Evolutionary conservation across 2,888 invertebrate species (phyloP), one percentile per base, ranked within the genome.

Genomic region (Pyrrhosoma nymphula): DNA sequence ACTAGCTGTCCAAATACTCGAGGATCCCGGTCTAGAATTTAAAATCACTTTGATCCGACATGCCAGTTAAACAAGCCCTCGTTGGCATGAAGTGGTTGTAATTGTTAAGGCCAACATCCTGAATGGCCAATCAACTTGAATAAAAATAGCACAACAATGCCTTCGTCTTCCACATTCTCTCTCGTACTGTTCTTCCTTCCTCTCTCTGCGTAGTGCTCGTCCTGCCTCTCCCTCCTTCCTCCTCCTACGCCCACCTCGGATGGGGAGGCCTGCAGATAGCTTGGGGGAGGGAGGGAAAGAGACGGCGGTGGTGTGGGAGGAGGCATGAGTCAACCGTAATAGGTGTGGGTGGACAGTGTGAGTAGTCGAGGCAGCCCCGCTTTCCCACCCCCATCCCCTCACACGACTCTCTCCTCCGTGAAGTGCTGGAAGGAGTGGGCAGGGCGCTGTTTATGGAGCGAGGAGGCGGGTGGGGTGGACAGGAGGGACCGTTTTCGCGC

Each of bases 301-400:
- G 60, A 20, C 18, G 23, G 69, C 3, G 8, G 26, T 60, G 60
- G 60, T 60, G 60, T 60, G 69, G 69, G 26, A 26, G 69, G 26
- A 0, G 69, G 69, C 69, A 69, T 69, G 69, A 69, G 26, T 69
- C 69, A 69, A 69, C 69, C 69, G 69, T 69, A 69, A 69, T 69
- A 69, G 69, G 69, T n/a, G 69, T 69, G 69, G 69, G 69, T 69
- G 69, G 69, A 69, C 69, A 69, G 69, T n/a, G n/a, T 26, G 69
- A 69, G 69, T 69, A 69, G 69, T 69, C n/a, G 69, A 8, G 69
- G 69, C 69, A 69, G 69, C 69, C 69, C 69, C 0, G 69, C 23
- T 69, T 69, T 26, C n/a, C 69, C 47, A 4, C 2, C 8, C 47
- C 47, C 47, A 2, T 47, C 26, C 26, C n/a, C 26, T n/a, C n/a